Base-by-base conservation (phyloP, 2,797 vertebrate species). In the Triplophysa bombifrons region DNA sequence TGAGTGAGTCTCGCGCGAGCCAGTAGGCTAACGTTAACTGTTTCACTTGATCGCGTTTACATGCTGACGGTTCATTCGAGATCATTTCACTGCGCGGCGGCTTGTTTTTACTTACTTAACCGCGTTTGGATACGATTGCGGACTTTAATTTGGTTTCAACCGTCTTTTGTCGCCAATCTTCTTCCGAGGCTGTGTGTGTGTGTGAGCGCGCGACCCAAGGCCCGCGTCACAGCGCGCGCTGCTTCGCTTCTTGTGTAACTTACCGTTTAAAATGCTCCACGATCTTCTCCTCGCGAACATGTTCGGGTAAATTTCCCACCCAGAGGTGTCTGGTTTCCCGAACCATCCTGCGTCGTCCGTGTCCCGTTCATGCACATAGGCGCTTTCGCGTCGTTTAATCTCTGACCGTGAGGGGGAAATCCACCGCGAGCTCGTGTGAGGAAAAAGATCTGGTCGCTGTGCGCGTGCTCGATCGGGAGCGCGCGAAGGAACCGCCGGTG, bases 261-360 rank as follows among this genome's bases (percentile, higher is more conserved):
- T 93, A 99, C 98, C 98, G 94, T 95, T 98, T 99, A 93, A 99
- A 99, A 95, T 99, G 96, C 88, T 99, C 98, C 92, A 99, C 96
- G 85, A 99, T 99, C 87, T 99, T 99, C 92, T 99, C 97, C 85
- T 98, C 97, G 88, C 97, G 96, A 85, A 99, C 97, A 86, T 98
- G 98, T 95, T 98, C 97, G 93, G 97, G 97, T 93, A 99, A 95
- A 94, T 98, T 99, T 91, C 97, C 97, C 95, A 99, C 97, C 97
- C 97, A 99, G 84, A 98, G 96, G 93, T 99, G 97, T 94, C 97
- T 97, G 95, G 97, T 98, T 95, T 99, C 97, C 95, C 97, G 97
- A 92, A 98, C 97, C 97, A 99, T 99, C 91, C 91, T 99, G 95
- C 88, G 89, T 80, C 85, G 85, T 83, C 82, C 86, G 88, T 84